Percentiles rank a stretch among this genome's conserved stretches.
Conservation (phyloP, 1,140 invertebrate species). For the Cyrtorhinus lividipennis region DNA sequence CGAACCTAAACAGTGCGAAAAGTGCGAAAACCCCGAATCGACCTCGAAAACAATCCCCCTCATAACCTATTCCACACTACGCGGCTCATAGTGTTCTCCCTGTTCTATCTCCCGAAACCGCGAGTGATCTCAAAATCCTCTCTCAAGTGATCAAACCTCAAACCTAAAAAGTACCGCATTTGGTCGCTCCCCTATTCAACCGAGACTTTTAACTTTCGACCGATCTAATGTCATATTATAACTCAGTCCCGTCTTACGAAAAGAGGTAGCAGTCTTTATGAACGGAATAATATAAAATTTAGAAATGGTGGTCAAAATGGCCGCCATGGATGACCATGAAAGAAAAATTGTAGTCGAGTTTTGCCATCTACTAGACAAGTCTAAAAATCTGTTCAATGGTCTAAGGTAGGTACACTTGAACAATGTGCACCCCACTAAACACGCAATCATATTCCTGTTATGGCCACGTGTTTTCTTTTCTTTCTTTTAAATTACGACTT, state of each 20-base stretch:
- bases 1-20: too few species aligned
- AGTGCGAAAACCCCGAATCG: too few species aligned
- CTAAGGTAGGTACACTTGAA: slow-evolving; percentile 48
- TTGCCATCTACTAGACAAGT: slow-evolving; percentile 91
- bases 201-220: too few species aligned
- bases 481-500: not conserved
- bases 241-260: not conserved
- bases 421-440: not conserved
- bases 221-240: not conserved
- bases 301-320: slow-evolving; percentile 44
- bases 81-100: too few species aligned
- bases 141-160: too few species aligned
- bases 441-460: not conserved
- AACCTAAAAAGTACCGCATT: too few species aligned
- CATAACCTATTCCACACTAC: too few species aligned
- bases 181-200: too few species aligned
- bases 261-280: slow-evolving; percentile 4
- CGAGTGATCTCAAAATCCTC: too few species aligned
- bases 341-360: slow-evolving; percentile 92
- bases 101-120: too few species aligned
- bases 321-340: slow-evolving; percentile 70
- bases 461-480: not conserved
- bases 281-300: slow-evolving; percentile 6
- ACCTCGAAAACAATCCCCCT: too few species aligned
- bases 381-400: slow-evolving; percentile 94